Evolutionary conservation across 2,888 invertebrate species (phyloP), one percentile per base, ranked within the genome.

Genomic region (Heliothis peltigera): DNA sequence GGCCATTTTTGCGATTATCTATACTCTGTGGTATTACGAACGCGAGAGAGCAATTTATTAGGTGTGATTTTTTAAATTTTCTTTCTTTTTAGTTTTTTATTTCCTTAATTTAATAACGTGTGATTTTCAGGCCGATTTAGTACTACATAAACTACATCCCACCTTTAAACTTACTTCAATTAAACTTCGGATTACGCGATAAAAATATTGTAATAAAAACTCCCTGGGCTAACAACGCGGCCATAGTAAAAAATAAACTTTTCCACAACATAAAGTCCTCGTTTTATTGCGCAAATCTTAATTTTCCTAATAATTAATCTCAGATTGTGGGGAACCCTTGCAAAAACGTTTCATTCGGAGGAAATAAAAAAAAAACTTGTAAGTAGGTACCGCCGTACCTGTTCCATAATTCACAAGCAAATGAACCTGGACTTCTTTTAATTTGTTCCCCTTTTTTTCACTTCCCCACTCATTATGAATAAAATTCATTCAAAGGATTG

Each of bases 301-400:
- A 80, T 84, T 79, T 81, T 80, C 70, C 73, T 79, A 80, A 79
- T 82, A 80, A 84, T 84, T 80, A 83, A 80, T 81, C 75, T 79
- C 67, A 65, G 62, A 79, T 78, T 75, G 73, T 64, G 77, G 76
- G 64, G 67, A 75, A 54, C 70, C 62, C 56, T 70, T 69, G 61
- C 59, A 49, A 74, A 73, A 71, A 43, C 64, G 56, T 74, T 74
- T 68, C 22, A 53, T 66, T 71, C 61, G 19, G 44, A 39, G 22
- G 12, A 57, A 73, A 69, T 47, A 61, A 65, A 54, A 15, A 65
- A 77, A 67, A 58, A 65, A 65, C 54, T 64, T 64, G 7, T 64
- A 62, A 62, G 55, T 64, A 7, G 59, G 21, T 8, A 65, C 55
- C 51, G 25, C 18, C 32, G 39, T 66, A 64, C 71, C 72, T 75